Evolutionary conservation across 2,797 vertebrate species (phyloP), one percentile per base, ranked within the genome.

Genomic region (Parotocinclus haroldoi): DNA sequence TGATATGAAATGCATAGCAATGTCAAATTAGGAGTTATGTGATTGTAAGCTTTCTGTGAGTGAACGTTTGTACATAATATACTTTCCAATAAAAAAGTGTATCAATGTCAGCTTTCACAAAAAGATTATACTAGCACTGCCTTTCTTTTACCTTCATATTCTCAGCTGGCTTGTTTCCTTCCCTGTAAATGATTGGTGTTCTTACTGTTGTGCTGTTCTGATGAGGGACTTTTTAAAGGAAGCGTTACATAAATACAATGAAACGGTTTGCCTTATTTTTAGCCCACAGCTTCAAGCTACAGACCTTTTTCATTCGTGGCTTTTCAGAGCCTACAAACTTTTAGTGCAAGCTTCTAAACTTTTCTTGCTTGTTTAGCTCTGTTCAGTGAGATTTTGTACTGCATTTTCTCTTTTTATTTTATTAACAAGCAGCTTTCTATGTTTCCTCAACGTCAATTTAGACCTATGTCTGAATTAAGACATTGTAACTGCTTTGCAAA

Each of bases 211-310:
- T 67, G 63, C 57, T 17, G 37, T 54, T 64, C 60, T 58, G 68
- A 67, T 66, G 71, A 63, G 76, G 76, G 76, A 72, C 52, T 69
- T 78, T 78, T 76, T 73, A 65, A 76, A 78, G 76, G 76, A 78
- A 78, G 76, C 60, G 57, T 78, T 78, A 76, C 70, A 78, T 76
- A 78, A 78, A 78, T 71, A 76, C 73, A 78, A 76, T 76, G 76
- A 76, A 73, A 71, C 68, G 57, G 57, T 67, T 48, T 52, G 66
- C 49, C 51, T 69, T 78, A 76, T 76, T 78, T 78, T 73, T 78
- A 75, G 76, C 53, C 53, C 67, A 68, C 73, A 9, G 66, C 70
- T 75, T 62, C 61, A 61, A 61, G 27, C n/a, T 72, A 60, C 57
- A 72, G 70, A 71, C 70, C 69, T 71, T 74, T 73, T 63, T 78